Evolutionary conservation across 1,140 invertebrate genomes (phyloP).

Genomic region (Reticulitermes speratus): DNA sequence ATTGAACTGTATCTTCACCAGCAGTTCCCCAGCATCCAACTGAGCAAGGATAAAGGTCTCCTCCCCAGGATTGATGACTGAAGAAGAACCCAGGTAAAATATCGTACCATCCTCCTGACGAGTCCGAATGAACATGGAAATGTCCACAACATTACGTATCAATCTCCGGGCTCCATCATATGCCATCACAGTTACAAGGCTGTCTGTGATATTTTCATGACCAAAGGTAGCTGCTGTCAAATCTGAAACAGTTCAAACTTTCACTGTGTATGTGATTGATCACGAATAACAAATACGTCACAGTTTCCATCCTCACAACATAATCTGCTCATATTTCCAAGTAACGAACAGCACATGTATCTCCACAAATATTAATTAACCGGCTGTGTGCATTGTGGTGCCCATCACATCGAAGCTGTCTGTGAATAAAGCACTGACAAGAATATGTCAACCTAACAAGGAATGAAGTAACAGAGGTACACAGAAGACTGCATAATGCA

Average conservation of each 20-base stretch:
- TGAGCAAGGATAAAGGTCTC: slow-evolving; percentile 76
- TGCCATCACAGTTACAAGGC: slow-evolving; percentile 70
- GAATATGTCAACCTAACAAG: no score
- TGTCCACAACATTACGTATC: slow-evolving; percentile 76
- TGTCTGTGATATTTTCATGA: slow-evolving; percentile 73
- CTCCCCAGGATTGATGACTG: slow-evolving; percentile 49
- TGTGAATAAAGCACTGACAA: no score
- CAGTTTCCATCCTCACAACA: background rate
- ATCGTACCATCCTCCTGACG: slow-evolving; percentile 79
- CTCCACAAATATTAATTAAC: no score
- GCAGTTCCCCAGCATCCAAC: slow-evolving; percentile 71
- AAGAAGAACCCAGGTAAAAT: slow-evolving; percentile 81
- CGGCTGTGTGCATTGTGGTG: no score
- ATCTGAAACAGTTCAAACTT: slow-evolving; percentile 49
- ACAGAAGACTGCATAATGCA: no score
- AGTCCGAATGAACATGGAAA: slow-evolving; percentile 91
- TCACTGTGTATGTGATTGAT: background rate
- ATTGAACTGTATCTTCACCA: slow-evolving; percentile 77
- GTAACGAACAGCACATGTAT: no score
- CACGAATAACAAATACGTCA: background rate
- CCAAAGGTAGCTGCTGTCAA: slow-evolving; percentile 90
- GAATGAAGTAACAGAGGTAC: no score
- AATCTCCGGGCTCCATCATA: slow-evolving; percentile 63
- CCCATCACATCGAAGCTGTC: no score
- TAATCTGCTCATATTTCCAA: background rate